A percentile compares a stretch with the other conserved stretches of the same genome.
Evolutionary conservation across 2,888 invertebrate genomes (phyloP).

Genomic region (Standfussiana lucernea): DNA sequence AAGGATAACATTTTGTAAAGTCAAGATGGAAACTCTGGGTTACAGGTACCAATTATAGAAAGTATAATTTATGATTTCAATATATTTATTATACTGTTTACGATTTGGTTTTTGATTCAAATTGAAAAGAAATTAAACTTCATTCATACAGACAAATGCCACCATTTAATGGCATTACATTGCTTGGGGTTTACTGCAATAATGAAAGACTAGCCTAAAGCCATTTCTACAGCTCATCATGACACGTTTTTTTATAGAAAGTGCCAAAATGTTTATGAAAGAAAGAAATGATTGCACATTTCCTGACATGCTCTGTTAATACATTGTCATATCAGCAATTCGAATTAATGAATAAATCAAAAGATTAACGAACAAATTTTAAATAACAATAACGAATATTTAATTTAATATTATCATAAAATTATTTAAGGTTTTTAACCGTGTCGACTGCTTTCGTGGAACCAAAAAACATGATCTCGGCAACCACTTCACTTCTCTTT

Average conservation of each 20-base stretch:
- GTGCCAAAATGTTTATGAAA: conserved; percentile 31
- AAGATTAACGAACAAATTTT: conserved; percentile 21
- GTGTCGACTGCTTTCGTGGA: conserved; percentile 85
- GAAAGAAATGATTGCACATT: conserved; percentile 9
- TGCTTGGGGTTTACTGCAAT: neutral
- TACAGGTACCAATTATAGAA: neutral
- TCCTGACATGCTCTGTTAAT: neutral
- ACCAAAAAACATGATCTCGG: conserved; percentile 81
- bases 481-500: conserved; percentile 73
- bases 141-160: neutral
- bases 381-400: conserved; percentile 35
- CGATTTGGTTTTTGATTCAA: neutral
- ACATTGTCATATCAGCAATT: conserved; percentile 2
- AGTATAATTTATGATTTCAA: neutral
- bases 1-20: neutral
- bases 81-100: neutral
- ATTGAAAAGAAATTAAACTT: neutral
- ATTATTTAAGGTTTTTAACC: conserved; percentile 62
- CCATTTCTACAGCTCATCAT: conserved; percentile 10
- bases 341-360: conserved; percentile 13
- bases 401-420: conserved; percentile 40
- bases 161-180: neutral
- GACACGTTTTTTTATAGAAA: conserved; percentile 51
- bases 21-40: neutral
- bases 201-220: neutral